phyloP scores from a whole-genome alignment of 1,140 invertebrate genomes.

The Papilio aristodemus region DNA sequence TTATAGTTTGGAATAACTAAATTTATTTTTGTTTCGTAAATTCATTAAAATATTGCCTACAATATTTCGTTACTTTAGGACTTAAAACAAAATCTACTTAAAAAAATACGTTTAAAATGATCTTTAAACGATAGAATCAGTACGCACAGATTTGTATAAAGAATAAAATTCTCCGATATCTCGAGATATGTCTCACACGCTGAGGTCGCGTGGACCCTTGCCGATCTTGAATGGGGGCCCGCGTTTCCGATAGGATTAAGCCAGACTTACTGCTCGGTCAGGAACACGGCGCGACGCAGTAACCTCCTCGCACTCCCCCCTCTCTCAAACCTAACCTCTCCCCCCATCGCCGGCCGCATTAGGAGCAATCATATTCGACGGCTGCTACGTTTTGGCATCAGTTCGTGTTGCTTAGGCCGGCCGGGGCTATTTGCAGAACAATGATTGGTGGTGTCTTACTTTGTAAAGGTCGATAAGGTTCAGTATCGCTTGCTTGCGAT shows the following conservation, averaged over 20 bases:
- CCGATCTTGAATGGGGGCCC: constrained; percentile 76
- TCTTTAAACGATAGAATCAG: no score
- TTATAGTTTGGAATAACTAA: no score
- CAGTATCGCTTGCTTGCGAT: constrained; percentile 41
- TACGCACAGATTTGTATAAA: neutral
- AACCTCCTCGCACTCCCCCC: constrained; percentile 45
- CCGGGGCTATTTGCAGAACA: constrained; percentile 71
- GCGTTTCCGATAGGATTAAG: constrained; percentile 80
- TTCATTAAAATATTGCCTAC: no score
- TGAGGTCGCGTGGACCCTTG: constrained; percentile 46
- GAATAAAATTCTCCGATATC: constrained; percentile 36
- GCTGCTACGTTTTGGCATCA: constrained; percentile 76
- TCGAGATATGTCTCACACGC: constrained; percentile 46
- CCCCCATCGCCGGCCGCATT: constrained; percentile 60
- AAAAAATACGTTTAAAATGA: no score
- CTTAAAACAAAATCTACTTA: no score
- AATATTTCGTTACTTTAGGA: no score
- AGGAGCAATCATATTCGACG: constrained; percentile 79
- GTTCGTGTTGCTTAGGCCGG: constrained; percentile 71
- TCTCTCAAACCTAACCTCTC: constrained; percentile 45
- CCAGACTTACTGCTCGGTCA: constrained; percentile 79
- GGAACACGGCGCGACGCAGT: constrained; percentile 72
- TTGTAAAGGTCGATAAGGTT: constrained; percentile 56
- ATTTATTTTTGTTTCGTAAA: no score
- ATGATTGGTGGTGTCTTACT: constrained; percentile 75